Percentiles rank a stretch among this genome's conserved stretches.
Evolutionary conservation across 2,888 invertebrate genomes (phyloP).

Genomic region (Allacma fusca): DNA sequence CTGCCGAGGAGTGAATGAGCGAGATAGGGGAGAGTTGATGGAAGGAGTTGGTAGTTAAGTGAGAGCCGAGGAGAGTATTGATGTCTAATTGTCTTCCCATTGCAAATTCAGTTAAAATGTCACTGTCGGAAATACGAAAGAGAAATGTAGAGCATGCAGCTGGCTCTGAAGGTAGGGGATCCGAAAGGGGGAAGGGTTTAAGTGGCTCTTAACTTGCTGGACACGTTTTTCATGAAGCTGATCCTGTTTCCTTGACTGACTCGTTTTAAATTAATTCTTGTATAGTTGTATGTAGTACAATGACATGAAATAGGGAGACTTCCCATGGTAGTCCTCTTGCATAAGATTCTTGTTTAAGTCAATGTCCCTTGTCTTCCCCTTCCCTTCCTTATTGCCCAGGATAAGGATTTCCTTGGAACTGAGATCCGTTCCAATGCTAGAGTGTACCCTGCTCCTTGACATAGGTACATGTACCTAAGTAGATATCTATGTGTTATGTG

Average conservation of each 20-base stretch:
- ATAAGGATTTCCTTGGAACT: too few relatives aligned
- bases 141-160: constrained; percentile 4
- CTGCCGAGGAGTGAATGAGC: not conserved
- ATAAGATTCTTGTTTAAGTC: too few relatives aligned
- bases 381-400: too few relatives aligned
- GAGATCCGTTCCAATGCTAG: too few relatives aligned
- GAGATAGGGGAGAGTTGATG: not conserved
- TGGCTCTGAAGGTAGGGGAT: not conserved
- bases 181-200: not conserved
- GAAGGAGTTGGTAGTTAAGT: not conserved
- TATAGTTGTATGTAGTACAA: not conserved
- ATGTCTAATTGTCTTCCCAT: constrained; percentile 12
- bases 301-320: too few relatives aligned
- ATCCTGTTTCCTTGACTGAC: constrained; percentile 27
- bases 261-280: constrained; percentile 46
- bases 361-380: too few relatives aligned
- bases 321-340: too few relatives aligned
- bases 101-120: constrained; percentile 19
- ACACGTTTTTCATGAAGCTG: constrained; percentile 47
- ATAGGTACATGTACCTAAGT: too few relatives aligned
- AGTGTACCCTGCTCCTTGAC: too few relatives aligned
- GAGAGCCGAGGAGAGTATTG: not conserved
- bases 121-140: not conserved
- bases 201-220: constrained; percentile 33
- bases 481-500: too few relatives aligned